A percentile compares a stretch with the other conserved stretches of the same genome.
phyloP scores from a whole-genome alignment of 2,113 vertebrate species.

The Eira barbara region DNA sequence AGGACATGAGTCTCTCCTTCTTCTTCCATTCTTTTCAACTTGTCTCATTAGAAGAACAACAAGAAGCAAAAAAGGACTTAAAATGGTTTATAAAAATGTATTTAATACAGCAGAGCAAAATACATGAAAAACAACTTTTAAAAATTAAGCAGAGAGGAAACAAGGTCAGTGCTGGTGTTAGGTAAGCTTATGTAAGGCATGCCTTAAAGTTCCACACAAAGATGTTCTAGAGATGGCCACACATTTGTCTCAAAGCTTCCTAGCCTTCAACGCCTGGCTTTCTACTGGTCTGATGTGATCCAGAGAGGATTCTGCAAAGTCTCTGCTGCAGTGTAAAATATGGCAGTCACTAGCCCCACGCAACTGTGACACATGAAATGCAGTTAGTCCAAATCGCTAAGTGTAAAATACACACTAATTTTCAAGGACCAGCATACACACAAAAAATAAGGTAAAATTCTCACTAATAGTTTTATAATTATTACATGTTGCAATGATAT shows the following conservation, averaged over 20 bases:
- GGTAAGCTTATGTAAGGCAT: not conserved
- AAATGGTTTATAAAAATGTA: not conserved
- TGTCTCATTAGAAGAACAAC: not conserved
- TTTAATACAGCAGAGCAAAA: not conserved
- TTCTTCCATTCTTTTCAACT: not conserved
- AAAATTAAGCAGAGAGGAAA: not conserved
- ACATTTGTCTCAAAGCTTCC: not conserved
- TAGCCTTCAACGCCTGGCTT: not conserved
- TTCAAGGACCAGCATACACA: not conserved
- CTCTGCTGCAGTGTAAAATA: accelerated
- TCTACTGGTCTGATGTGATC: not conserved
- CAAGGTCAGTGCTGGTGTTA: not conserved
- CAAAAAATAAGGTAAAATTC: not conserved
- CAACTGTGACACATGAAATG: not conserved
- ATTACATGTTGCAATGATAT: not conserved
- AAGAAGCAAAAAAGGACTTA: not conserved
- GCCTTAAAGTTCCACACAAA: not conserved
- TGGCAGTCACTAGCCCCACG: not conserved
- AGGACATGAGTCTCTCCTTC: not conserved
- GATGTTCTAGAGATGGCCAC: not conserved
- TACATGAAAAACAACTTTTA: not conserved
- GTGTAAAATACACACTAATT: not conserved
- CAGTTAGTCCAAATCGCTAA: not conserved
- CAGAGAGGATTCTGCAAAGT: not conserved
- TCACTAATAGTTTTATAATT: not conserved